These are phyloP conservation scores for Meteorus colon DNA, from an alignment of 2,888 invertebrate genomes.

Conservation along the genomic window DNA sequence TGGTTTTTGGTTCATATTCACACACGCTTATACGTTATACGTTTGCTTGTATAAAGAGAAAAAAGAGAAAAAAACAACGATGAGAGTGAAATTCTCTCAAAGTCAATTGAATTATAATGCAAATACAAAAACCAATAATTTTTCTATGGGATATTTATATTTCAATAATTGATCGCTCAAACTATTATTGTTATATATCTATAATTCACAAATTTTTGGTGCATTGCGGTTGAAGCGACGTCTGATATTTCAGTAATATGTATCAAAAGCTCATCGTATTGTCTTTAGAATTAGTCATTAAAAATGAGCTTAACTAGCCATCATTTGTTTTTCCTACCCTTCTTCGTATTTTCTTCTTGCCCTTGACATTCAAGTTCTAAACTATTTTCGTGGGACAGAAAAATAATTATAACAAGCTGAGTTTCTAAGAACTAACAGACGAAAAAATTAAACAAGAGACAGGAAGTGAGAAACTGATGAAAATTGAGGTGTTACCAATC, in stretches of 20 bases:
- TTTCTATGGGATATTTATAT: conserved; percentile 7
- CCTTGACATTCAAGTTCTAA: no score
- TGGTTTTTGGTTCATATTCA: not conserved
- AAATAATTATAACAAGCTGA: no score
- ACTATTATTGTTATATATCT: not conserved
- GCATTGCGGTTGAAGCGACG: not conserved
- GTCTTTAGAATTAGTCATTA: not conserved
- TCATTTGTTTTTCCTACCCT: not conserved
- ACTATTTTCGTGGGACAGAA: no score
- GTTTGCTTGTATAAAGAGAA: not conserved
- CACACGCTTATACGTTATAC: not conserved
- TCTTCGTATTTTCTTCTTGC: not conserved
- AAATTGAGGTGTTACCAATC: no score
- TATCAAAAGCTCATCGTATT: not conserved
- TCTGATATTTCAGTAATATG: not conserved
- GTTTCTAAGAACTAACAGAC: no score
- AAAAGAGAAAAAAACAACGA: not conserved
- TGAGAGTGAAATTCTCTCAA: not conserved
- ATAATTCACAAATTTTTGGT: conserved; percentile 1
- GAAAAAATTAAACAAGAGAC: no score
- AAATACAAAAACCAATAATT: not conserved
- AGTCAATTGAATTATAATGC: conserved; percentile 10
- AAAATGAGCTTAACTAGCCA: not conserved
- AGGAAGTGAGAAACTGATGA: no score
- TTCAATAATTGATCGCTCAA: conserved; percentile 5